Base-by-base conservation (phyloP, 1,140 invertebrate genomes). In the Magallana angulata region DNA sequence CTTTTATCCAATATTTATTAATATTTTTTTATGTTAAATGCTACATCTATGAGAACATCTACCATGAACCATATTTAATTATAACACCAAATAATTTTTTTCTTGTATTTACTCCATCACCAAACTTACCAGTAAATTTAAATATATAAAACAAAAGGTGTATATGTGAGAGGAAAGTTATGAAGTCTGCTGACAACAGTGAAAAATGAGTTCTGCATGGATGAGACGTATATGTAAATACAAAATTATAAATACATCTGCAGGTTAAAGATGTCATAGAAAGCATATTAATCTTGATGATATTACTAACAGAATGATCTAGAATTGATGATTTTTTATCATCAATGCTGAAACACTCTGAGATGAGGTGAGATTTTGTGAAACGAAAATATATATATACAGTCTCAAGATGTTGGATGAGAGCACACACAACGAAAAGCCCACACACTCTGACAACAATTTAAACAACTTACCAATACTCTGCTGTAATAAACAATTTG, bases 391-490 rank as follows among this genome's bases (percentile, higher is more conserved):
- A 18, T 18, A 64, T n/a, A 64, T 64, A 64, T 64, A 16, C 60
- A 64, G 60, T 64, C 60, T 64, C 60, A 64, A 64, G 60, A 64
- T 64, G 60, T 64, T 64, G 60, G 60, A 64, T 64, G 60, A 64
- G 60, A 64, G 60, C 60, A 64, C 60, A n/a, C 60, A 64, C 60
- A 64, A 64, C 60, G 18, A 64, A 64, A 64, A 18, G 60, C 60
- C 60, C 60, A 64, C 60, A 64, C 60, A 64, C 60, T 64, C 60
- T 18, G 18, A 64, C 60, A 16, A 64, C 60, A 64, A 64, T 64
- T 64, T 64, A 64, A 64, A 64, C 60, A 64, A n/a, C 60, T 64
- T 64, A n/a, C 60, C 60, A 64, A 18, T 64, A 64, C 60, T 64
- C 60, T 64, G 60, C 60, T 18, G 60, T 64, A 64, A 64, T 64